Conservation (phyloP, 2,113 vertebrate species). For the Pteruthius melanotis region DNA sequence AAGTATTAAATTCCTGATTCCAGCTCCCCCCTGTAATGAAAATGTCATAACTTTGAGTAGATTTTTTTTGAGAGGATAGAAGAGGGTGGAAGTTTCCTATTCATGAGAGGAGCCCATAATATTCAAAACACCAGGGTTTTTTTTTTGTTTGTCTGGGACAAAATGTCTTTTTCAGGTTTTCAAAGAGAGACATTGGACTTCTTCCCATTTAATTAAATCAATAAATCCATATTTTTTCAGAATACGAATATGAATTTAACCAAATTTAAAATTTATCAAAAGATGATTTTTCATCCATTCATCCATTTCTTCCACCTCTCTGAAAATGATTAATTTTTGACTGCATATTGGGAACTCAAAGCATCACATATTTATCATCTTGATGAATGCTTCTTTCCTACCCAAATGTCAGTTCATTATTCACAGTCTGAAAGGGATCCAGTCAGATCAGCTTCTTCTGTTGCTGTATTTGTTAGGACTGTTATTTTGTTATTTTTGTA, state of each 20-base stretch:
- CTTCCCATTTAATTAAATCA: not conserved
- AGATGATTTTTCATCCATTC: not conserved
- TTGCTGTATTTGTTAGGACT: not conserved
- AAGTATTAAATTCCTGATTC: not conserved
- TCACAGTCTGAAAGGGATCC: not conserved
- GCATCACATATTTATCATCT: not conserved
- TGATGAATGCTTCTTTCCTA: not conserved
- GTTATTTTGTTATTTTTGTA: not conserved
- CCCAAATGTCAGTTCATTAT: not conserved
- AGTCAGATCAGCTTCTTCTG: not conserved
- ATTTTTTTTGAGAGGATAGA: not conserved
- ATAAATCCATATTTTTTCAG: not conserved
- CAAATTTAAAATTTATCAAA: not conserved
- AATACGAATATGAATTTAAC: not conserved
- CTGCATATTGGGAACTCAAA: not conserved
- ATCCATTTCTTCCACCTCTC: not conserved
- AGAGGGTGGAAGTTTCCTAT: not conserved
- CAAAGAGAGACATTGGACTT: not conserved
- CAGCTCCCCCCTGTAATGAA: not conserved
- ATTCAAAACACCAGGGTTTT: not conserved
- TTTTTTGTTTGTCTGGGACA: not conserved
- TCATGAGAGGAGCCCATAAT: not conserved
- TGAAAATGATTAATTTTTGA: not conserved
- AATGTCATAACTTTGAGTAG: not conserved
- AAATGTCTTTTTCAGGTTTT: not conserved